Percentiles rank a stretch among this genome's conserved stretches.
Conservation (phyloP, 2,113 vertebrate species). For the Limnothrissa miodon region DNA sequence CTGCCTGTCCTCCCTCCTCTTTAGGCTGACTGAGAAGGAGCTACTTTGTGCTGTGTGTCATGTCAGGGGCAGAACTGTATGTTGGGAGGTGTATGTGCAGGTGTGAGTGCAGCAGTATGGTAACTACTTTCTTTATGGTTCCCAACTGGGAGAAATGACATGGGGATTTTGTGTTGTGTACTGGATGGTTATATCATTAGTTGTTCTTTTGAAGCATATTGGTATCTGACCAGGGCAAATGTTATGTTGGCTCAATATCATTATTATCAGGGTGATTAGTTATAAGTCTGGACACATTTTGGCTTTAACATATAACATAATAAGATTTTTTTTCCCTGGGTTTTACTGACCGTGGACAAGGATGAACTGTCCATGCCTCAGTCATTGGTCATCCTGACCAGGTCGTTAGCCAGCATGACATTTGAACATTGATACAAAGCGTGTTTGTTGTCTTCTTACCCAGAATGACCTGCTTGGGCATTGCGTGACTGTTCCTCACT, state of each 20-base stretch:
- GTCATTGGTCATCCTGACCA: background rate
- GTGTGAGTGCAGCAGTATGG: background rate
- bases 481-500: background rate
- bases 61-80: background rate
- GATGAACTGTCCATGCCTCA: background rate
- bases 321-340: background rate
- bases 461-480: background rate
- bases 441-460: background rate
- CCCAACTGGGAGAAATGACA: background rate
- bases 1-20: constrained; percentile 19
- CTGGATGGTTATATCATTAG: background rate
- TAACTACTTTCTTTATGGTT: background rate
- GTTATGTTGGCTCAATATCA: no score
- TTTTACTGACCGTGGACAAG: background rate
- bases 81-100: background rate
- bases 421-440: background rate
- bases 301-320: background rate
- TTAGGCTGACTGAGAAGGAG: background rate
- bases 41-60: background rate
- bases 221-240: no score
- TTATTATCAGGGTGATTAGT: no score
- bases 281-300: no score
- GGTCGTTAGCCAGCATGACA: background rate
- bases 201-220: background rate
- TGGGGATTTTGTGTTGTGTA: background rate